These are phyloP conservation scores for Oncorhynchus nerka DNA, from an alignment of 2,113 vertebrate species.

Conservation along the genomic window DNA sequence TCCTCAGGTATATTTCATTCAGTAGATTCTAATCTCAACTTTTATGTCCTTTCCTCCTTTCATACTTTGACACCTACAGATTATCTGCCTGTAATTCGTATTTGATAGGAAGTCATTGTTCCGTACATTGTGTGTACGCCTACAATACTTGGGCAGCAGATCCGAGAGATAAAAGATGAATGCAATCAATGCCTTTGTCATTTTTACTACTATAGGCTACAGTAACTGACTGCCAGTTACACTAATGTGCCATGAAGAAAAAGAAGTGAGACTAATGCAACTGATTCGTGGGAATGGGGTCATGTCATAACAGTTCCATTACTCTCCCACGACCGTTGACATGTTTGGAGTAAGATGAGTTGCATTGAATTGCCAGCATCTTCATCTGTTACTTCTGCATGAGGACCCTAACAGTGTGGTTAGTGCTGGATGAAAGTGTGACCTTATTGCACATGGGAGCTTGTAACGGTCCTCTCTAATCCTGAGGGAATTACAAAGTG, in stretches of 20 bases:
- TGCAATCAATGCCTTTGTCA: conserved; percentile 24
- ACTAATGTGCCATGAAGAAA: background rate
- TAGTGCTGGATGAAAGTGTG: background rate
- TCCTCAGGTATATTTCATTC: too few species aligned
- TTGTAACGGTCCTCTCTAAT: background rate
- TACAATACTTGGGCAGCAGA: conserved; percentile 13
- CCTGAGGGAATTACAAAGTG: background rate
- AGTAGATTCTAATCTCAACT: too few species aligned
- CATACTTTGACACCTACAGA: conserved; percentile 22
- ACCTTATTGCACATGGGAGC: background rate
- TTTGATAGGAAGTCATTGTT: conserved; percentile 39
- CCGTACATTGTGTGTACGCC: conserved; percentile 14
- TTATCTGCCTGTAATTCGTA: conserved; percentile 34
- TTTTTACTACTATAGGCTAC: background rate
- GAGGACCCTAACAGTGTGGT: background rate
- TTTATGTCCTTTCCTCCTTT: too few species aligned
- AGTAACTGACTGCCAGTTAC: background rate
- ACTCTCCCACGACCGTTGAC: background rate
- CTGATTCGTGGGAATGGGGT: background rate
- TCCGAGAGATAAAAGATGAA: conserved; percentile 21
- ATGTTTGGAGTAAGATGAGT: background rate
- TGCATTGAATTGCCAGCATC: background rate
- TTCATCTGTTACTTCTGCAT: background rate
- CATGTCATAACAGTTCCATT: background rate
- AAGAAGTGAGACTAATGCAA: background rate